phyloP scores from a whole-genome alignment of 2,888 invertebrate species.

The Cataglyphis albicans region DNA sequence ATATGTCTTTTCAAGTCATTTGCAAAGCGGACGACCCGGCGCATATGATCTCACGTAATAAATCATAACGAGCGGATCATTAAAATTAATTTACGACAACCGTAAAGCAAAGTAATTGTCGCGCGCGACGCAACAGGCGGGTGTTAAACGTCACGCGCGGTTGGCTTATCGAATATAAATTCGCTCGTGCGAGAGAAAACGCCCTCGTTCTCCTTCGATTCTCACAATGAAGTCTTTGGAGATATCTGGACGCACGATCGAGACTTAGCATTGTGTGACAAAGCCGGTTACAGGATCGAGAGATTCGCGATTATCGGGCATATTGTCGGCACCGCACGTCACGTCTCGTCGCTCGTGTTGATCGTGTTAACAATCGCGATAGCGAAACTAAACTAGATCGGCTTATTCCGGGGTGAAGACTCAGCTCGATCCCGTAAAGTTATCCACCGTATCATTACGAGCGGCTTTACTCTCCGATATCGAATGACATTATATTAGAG shows the following conservation, averaged over 20 bases:
- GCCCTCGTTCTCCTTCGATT: constrained; percentile 33
- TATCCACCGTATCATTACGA: constrained; percentile 56
- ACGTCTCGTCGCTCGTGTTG: constrained; percentile 58
- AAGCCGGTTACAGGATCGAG: constrained; percentile 66
- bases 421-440: constrained; percentile 44
- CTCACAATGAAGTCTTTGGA: constrained; percentile 72
- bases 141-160: constrained; percentile 23
- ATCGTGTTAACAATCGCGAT: constrained; percentile 65
- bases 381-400: not conserved
- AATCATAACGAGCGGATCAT: constrained; percentile 35
- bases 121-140: constrained; percentile 61
- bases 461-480: not conserved
- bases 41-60: constrained; percentile 22
- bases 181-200: constrained; percentile 11
- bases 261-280: constrained; percentile 70
- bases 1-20: not conserved
- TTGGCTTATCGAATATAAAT: constrained; percentile 50
- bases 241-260: constrained; percentile 74
- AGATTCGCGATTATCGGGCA: constrained; percentile 74
- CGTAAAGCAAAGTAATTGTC: constrained; percentile 28
- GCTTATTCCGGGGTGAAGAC: constrained; percentile 49
- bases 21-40: not conserved
- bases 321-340: constrained; percentile 68
- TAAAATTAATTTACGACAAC: constrained; percentile 45
- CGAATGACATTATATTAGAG: not conserved